These are phyloP conservation scores for Aphrophora alni DNA, from an alignment of 2,888 invertebrate species.

Conservation along the genomic window DNA sequence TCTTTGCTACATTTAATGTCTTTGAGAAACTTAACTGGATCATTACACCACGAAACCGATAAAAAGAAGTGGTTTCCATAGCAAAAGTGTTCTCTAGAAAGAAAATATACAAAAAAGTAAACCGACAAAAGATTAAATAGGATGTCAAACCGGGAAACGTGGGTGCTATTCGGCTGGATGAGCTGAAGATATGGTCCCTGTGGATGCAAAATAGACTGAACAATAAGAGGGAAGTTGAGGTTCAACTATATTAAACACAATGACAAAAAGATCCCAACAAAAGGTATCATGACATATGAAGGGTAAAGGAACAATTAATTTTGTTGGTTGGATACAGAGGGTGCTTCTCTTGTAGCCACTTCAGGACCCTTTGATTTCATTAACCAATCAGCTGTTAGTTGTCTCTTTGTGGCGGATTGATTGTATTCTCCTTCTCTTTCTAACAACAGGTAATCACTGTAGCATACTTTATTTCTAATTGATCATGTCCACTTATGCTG, in stretches of 20 bases:
- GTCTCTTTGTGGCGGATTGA: not conserved
- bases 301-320: not conserved
- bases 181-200: not conserved
- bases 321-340: not conserved
- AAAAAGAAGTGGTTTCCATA: too few species aligned
- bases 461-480: not conserved
- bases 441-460: not conserved
- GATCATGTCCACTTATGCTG: not conserved
- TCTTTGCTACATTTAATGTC: too few species aligned
- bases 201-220: not conserved
- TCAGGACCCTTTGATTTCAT: conserved; percentile 2
- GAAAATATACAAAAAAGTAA: not conserved
- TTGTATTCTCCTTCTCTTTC: not conserved
- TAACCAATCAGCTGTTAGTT: not conserved
- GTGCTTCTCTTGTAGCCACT: not conserved
- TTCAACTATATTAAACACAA: not conserved
- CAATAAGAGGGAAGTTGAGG: not conserved
- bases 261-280: not conserved
- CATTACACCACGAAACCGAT: too few species aligned
- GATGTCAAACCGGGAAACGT: not conserved
- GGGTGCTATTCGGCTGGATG: not conserved
- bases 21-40: too few species aligned
- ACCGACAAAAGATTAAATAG: not conserved
- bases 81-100: not conserved
- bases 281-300: conserved; percentile 6